phyloP scores from a whole-genome alignment of 2,113 vertebrate genomes.

The Nannospalax galili region DNA sequence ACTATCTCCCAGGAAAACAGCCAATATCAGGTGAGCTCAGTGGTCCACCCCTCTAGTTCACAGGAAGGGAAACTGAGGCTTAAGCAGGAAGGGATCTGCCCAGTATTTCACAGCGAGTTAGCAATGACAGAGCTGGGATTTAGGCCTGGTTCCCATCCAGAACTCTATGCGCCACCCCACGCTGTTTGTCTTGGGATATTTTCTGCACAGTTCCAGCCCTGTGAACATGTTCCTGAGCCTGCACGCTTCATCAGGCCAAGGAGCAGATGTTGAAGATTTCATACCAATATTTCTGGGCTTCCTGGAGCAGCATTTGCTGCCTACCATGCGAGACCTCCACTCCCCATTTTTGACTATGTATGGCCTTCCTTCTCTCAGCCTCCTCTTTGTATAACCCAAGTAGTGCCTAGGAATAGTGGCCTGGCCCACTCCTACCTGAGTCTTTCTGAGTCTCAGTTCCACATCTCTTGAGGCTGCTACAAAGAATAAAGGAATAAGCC shows the following conservation, averaged over 20 bases:
- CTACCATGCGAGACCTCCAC: neutral
- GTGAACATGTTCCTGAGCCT: neutral
- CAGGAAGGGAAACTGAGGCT: constrained; percentile 61
- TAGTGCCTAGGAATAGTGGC: neutral
- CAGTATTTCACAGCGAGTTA: neutral
- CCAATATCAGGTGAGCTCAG: constrained; percentile 1
- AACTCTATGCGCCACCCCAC: neutral
- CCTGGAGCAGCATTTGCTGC: no score
- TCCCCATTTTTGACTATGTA: neutral
- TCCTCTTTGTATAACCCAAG: constrained; percentile 15
- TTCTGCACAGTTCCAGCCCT: constrained; percentile 16
- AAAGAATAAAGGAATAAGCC: neutral
- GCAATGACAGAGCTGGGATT: neutral
- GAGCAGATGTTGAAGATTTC: neutral
- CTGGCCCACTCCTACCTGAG: neutral
- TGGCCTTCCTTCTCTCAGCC: neutral
- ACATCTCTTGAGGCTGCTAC: neutral
- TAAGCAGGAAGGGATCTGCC: neutral
- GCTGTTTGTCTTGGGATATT: constrained; percentile 66
- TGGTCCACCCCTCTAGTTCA: neutral
- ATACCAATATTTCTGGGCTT: neutral
- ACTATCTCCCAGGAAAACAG: constrained; percentile 2
- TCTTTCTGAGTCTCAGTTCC: neutral
- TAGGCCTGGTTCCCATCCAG: neutral
- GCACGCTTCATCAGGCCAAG: neutral